phyloP scores from a whole-genome alignment of 2,113 vertebrate species.

The Aspidoscelis tigris region DNA sequence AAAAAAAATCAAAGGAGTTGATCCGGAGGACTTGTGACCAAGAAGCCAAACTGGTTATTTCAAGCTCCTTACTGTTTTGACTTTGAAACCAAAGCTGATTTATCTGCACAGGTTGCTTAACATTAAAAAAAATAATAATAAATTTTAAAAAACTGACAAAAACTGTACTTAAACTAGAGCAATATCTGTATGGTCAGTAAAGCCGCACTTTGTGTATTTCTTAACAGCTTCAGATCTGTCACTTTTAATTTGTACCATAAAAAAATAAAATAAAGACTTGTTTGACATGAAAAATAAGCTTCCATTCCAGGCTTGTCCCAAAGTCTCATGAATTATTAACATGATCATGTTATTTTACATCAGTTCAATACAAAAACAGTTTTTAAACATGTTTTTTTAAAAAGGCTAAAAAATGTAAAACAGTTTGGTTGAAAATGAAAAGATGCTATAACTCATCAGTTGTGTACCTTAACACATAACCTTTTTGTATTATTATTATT shows the following conservation, averaged over 20 bases:
- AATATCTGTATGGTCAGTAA: conserved; percentile 99
- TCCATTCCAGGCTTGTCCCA: conserved; percentile 67
- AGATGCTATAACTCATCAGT: neutral
- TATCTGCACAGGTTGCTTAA: conserved; percentile 95
- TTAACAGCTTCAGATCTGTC: conserved; percentile 97
- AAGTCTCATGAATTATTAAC: conserved; percentile 69
- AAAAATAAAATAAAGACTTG: conserved; percentile 99
- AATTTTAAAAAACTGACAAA: conserved; percentile 79
- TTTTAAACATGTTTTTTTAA: conserved; percentile 29
- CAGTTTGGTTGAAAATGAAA: neutral
- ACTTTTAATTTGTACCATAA: conserved; percentile 99
- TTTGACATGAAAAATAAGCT: conserved; percentile 91
- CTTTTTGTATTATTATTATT: neutral
- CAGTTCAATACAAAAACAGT: conserved; percentile 61
- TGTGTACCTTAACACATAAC: neutral
- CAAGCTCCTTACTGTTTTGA: conserved; percentile 86
- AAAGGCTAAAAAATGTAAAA: neutral
- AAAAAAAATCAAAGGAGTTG: conserved; percentile 56
- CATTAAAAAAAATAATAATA: conserved; percentile 76
- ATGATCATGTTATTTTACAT: conserved; percentile 54
- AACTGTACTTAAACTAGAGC: conserved; percentile 97
- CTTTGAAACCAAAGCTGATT: conserved; percentile 99
- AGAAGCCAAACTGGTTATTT: conserved; percentile 82
- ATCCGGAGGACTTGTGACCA: conserved; percentile 80
- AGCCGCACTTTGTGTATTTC: conserved; percentile 99